phyloP scores from a whole-genome alignment of 2,888 invertebrate genomes.

The Nebria salina region DNA sequence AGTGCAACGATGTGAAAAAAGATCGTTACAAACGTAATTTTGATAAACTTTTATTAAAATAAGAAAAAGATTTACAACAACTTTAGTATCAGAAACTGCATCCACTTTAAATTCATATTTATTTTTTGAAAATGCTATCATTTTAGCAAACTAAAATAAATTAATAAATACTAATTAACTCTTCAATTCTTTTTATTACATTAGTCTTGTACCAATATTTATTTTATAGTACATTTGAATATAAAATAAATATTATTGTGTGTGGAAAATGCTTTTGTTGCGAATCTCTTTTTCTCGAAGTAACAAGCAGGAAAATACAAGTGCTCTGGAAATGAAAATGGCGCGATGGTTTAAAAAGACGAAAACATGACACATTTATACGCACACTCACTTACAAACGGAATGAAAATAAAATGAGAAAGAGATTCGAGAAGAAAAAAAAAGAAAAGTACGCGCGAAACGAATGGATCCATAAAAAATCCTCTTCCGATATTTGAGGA shows the following conservation, averaged over 20 bases:
- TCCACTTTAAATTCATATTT: background rate
- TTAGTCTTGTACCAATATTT: too few relatives aligned
- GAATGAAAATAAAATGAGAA: conserved; percentile 18
- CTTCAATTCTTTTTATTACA: too few relatives aligned
- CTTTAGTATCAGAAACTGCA: background rate
- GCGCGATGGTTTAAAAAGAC: conserved; percentile 38
- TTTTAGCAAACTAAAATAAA: too few relatives aligned
- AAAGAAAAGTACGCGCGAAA: background rate
- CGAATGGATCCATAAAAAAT: conserved; percentile 44
- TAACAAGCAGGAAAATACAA: conserved; percentile 2
- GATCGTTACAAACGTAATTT: background rate
- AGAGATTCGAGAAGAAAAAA: background rate
- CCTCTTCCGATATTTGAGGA: conserved; percentile 43
- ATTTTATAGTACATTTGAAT: background rate
- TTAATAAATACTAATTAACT: too few relatives aligned
- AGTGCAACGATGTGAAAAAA: background rate
- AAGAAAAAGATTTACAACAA: background rate
- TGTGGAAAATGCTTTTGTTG: background rate
- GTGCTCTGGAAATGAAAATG: conserved; percentile 2
- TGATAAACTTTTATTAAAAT: background rate
- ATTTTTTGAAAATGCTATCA: too few relatives aligned
- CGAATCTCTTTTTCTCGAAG: background rate
- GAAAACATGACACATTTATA: conserved; percentile 38
- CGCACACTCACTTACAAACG: conserved; percentile 23
- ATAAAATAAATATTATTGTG: background rate